These are phyloP conservation scores for Polydrusus pterygomalis DNA, from an alignment of 2,888 invertebrate species.

Conservation along the genomic window DNA sequence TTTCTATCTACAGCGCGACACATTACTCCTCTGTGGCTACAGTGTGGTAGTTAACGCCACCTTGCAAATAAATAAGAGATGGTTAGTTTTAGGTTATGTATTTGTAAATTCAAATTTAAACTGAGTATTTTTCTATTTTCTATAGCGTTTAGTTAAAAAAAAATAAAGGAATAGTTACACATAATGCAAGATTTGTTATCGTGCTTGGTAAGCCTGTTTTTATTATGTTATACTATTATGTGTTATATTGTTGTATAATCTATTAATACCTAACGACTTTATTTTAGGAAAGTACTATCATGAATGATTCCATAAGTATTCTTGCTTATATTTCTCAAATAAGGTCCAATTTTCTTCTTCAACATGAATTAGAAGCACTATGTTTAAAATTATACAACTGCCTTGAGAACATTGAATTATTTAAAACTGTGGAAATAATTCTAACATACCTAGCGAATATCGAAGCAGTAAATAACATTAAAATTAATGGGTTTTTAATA, in stretches of 20 bases:
- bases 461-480: constrained; percentile 18
- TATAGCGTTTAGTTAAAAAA: too few relatives aligned
- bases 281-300: constrained; percentile 21
- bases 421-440: background rate
- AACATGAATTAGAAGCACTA: constrained; percentile 21
- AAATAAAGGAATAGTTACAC: background rate
- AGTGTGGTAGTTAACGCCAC: background rate
- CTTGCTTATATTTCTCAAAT: constrained; percentile 8
- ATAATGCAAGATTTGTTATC: background rate
- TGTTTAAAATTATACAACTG: constrained; percentile 11
- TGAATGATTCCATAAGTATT: constrained; percentile 14
- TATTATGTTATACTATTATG: background rate
- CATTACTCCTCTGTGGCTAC: background rate
- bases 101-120: background rate
- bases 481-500: constrained; percentile 33
- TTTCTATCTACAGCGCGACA: too few relatives aligned
- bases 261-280: too few relatives aligned
- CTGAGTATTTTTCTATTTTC: background rate
- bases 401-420: constrained; percentile 1
- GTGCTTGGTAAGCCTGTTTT: background rate
- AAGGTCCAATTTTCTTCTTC: background rate
- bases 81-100: background rate
- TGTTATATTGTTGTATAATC: too few relatives aligned
- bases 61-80: background rate
- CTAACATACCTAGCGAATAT: background rate